Conservation (phyloP, 2,797 vertebrate species). For the Peromyscus nudipes region DNA sequence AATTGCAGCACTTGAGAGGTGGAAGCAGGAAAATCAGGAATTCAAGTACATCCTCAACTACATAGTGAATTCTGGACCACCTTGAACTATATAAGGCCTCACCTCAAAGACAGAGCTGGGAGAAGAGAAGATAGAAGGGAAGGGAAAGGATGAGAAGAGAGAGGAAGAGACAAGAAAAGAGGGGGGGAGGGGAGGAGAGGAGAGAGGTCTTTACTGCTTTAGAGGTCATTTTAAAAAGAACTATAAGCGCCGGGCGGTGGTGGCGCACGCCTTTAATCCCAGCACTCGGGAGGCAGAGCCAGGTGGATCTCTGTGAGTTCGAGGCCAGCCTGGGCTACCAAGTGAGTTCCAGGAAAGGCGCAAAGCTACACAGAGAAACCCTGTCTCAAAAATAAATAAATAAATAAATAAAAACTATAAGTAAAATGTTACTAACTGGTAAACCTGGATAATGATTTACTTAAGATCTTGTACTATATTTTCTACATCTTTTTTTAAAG, state of each 20-base stretch:
- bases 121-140: background rate
- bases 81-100: background rate
- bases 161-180: background rate
- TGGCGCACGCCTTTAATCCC: no score
- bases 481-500: background rate
- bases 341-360: no score
- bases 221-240: constrained; percentile 51
- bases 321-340: no score
- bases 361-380: no score
- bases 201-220: background rate
- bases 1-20: background rate
- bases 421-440: background rate
- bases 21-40: background rate
- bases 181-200: no score
- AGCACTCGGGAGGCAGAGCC: no score
- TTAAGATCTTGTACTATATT: background rate
- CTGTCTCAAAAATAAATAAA: no score
- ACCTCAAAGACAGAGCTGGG: background rate
- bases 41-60: background rate
- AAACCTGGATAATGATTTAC: background rate
- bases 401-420: no score
- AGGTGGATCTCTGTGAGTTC: no score
- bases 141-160: background rate
- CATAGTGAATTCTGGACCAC: background rate
- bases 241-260: no score